Evolutionary conservation across 2,797 vertebrate genomes (phyloP), one percentile per base, ranked within the genome.

Genomic region (Halcyon leucocephala): DNA sequence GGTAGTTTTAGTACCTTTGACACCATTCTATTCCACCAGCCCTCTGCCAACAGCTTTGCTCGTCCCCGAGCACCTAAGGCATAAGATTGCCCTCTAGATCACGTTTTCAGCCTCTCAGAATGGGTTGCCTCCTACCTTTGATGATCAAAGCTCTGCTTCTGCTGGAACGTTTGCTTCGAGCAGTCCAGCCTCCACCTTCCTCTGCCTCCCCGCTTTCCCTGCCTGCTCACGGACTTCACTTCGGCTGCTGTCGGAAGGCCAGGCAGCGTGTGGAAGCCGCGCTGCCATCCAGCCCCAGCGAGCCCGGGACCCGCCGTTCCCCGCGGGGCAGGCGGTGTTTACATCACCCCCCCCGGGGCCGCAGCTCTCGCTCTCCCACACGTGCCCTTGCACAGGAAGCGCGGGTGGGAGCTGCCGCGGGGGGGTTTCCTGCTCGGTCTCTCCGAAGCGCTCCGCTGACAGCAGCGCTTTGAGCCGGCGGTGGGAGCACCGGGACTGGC

Each of bases 111-210:
- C 28, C 69, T 78, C 65, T 25, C 6, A 26, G 66, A 26, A 14
- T 8, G 3, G 10, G 26, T 41, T 42, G 26, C 48, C 89, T 82
- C 96, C 82, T 97, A 97, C 97, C 96, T 97, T 91, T 92, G 95
- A 76, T 4, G 81, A 39, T 72, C 54, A 72, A 79, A 54, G 15
- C 5, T 6, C 37, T 6, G 1, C 67, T 85, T 17, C 82, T 79
- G 14, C 44, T 16, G 74, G 49, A 17, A 3, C 3, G 7, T 51
- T 66, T 18, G 33, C 77, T 66, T 12, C 51, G 55, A 70, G 35
- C 42, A 22, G 42, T 78, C 76, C 86, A 64, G 16, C 48, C 73
- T 90, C 61, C 79, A 21, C 48, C 65, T 69, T 58, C 37, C 71
- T 18, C 71, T 44, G 52, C 76, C 85, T 87, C 80, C 35, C 73